Conservation (phyloP, 2,113 vertebrate species). For the Smithornis capensis region DNA sequence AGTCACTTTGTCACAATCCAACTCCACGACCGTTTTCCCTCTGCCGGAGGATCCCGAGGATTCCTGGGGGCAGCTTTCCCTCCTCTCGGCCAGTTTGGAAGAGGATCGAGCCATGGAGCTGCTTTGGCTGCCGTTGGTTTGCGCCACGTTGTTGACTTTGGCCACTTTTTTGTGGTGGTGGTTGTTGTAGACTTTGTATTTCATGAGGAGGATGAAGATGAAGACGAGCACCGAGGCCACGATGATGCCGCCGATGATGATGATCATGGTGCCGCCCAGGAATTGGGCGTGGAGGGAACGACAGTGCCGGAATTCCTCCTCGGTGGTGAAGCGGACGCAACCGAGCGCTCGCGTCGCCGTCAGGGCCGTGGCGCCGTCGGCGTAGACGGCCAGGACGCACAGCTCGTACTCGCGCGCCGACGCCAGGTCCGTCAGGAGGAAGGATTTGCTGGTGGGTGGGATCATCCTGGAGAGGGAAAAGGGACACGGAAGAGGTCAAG, state of each 20-base stretch:
- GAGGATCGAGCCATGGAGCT: slow-evolving; percentile 70
- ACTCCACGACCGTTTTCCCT: background rate
- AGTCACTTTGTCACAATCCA: too few species aligned
- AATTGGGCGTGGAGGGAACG: slow-evolving; percentile 87
- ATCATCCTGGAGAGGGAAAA: background rate
- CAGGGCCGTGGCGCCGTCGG: slow-evolving; percentile 81
- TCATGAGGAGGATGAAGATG: slow-evolving; percentile 92
- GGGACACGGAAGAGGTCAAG: background rate
- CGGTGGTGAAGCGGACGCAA: slow-evolving; percentile 84
- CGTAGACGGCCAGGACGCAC: slow-evolving; percentile 88
- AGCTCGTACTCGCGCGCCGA: slow-evolving; percentile 70
- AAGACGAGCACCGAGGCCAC: slow-evolving; percentile 93
- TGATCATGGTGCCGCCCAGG: slow-evolving; percentile 94
- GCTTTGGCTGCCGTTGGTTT: slow-evolving; percentile 81
- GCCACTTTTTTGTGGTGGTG: slow-evolving; percentile 79
- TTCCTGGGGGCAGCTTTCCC: slow-evolving; percentile 29
- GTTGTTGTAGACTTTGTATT: slow-evolving; percentile 90
- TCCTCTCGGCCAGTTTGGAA: slow-evolving; percentile 60
- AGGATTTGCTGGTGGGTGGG: background rate
- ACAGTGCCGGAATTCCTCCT: slow-evolving; percentile 82
- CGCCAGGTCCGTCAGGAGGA: background rate
- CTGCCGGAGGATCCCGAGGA: slow-evolving; percentile 24
- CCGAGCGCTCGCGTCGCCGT: slow-evolving; percentile 86
- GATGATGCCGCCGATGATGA: slow-evolving; percentile 93
- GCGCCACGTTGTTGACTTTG: slow-evolving; percentile 68